A percentile compares a stretch with the other conserved stretches of the same genome.
Evolutionary conservation across 2,113 vertebrate genomes (phyloP).

Genomic region (Steatornis caripensis): DNA sequence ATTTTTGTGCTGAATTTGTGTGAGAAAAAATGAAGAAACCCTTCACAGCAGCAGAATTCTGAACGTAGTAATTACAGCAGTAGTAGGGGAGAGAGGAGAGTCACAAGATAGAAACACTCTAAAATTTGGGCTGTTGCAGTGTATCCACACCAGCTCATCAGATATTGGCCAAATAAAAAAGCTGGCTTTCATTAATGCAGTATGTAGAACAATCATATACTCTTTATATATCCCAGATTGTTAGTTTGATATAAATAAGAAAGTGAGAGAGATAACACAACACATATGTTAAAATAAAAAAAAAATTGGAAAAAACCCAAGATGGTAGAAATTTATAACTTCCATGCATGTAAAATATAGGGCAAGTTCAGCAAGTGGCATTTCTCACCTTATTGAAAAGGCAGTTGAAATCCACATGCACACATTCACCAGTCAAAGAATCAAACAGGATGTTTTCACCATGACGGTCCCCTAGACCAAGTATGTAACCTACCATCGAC

Average conservation of each 20-base stretch:
- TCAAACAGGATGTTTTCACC: slow-evolving; percentile 98
- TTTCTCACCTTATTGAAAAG: slow-evolving; percentile 94
- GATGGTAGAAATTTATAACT: not conserved
- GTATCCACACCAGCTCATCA: not conserved
- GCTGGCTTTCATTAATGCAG: not conserved
- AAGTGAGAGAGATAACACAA: not conserved
- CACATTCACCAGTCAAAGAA: slow-evolving; percentile 92
- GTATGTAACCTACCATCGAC: slow-evolving; percentile 98
- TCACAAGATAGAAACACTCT: not conserved
- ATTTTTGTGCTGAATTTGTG: not conserved
- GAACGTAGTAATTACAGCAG: not conserved
- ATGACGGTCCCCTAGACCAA: slow-evolving; percentile 96
- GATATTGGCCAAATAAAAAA: not conserved
- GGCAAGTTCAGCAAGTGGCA: not conserved
- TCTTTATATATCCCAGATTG: not conserved
- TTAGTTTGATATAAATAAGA: not conserved
- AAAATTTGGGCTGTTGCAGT: not conserved
- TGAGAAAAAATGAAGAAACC: not conserved
- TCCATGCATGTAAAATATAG: not conserved
- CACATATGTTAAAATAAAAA: not conserved
- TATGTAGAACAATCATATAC: not conserved
- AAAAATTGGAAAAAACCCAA: not conserved
- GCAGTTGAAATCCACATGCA: slow-evolving; percentile 99
- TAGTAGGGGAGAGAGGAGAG: not conserved
- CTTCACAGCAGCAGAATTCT: not conserved